These are phyloP conservation scores for Hippocampus kuda DNA, from an alignment of 2,797 vertebrate genomes.

Conservation along the genomic window DNA sequence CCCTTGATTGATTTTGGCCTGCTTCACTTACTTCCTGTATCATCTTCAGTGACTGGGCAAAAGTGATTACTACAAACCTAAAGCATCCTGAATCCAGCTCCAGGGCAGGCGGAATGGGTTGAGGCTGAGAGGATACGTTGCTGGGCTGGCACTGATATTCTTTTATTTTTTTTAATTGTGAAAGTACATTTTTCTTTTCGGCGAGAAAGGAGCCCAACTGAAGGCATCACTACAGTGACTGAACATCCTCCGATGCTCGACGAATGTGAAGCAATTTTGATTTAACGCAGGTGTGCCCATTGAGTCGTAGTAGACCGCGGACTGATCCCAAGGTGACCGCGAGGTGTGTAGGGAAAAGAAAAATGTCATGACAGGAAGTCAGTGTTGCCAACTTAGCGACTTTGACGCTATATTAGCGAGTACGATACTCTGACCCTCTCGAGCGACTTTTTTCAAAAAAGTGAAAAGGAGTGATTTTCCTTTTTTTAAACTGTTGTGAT, in stretches of 20 bases:
- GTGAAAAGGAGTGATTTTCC: no score
- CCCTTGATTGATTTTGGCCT: constrained; percentile 47
- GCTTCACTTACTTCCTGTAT: constrained; percentile 30
- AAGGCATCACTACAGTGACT: constrained; percentile 57
- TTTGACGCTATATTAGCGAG: no score
- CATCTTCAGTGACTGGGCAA: constrained; percentile 34
- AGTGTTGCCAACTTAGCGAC: no score
- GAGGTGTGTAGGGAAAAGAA: no score
- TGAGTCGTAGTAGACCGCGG: no score
- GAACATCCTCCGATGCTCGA: constrained; percentile 62
- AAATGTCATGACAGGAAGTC: no score
- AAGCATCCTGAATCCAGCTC: constrained; percentile 52
- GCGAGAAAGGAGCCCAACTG: neutral
- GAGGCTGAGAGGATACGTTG: constrained; percentile 47
- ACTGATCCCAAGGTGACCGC: no score
- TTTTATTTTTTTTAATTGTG: constrained; percentile 41
- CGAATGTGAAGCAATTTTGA: constrained; percentile 46
- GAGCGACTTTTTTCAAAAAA: no score
- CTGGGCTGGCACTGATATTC: constrained; percentile 45
- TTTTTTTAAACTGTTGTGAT: no score
- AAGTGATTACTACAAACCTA: constrained; percentile 54
- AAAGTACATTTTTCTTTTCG: constrained; percentile 51
- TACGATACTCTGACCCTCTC: no score
- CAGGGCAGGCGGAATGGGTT: constrained; percentile 41
- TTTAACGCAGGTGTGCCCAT: no score